Evolutionary conservation across 1,140 invertebrate species (phyloP).

Genomic region (Ips nitidus): DNA sequence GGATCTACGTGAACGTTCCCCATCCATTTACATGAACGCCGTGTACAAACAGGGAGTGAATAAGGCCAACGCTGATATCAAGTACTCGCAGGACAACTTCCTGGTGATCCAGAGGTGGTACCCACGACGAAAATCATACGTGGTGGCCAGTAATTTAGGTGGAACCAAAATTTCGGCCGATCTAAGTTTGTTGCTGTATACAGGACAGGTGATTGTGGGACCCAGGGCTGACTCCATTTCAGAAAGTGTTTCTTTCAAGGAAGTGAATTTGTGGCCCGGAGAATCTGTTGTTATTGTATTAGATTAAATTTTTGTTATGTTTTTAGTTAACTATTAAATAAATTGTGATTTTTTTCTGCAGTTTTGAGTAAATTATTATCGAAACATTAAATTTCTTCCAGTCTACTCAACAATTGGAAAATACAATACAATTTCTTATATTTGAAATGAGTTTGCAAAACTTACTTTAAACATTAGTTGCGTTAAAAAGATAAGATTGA

Average conservation of each 20-base stretch:
- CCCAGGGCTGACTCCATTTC: slow-evolving; percentile 59
- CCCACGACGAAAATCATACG: slow-evolving; percentile 72
- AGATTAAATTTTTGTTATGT: slow-evolving; percentile 36
- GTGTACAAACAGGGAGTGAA: slow-evolving; percentile 63
- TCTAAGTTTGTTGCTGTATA: slow-evolving; percentile 72
- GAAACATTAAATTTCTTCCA: too few species aligned
- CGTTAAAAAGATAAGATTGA: too few species aligned
- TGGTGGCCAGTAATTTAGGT: slow-evolving; percentile 71
- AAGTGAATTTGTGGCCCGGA: slow-evolving; percentile 55
- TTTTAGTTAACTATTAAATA: too few species aligned
- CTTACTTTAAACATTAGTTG: too few species aligned
- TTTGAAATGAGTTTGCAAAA: too few species aligned
- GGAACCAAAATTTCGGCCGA: slow-evolving; percentile 61
- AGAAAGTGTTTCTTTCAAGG: slow-evolving; percentile 67
- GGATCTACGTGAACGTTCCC: slow-evolving; percentile 59
- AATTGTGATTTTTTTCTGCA: too few species aligned
- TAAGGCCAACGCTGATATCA: slow-evolving; percentile 65
- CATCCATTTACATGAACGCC: slow-evolving; percentile 70
- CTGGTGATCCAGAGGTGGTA: slow-evolving; percentile 74
- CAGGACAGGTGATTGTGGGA: slow-evolving; percentile 69
- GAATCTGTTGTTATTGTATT: slow-evolving; percentile 50
- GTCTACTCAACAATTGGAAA: too few species aligned
- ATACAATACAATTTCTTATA: too few species aligned
- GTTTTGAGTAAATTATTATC: too few species aligned
- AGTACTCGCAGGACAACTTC: slow-evolving; percentile 63